phyloP scores from a whole-genome alignment of 1,140 invertebrate species.

The Lerema accius region DNA sequence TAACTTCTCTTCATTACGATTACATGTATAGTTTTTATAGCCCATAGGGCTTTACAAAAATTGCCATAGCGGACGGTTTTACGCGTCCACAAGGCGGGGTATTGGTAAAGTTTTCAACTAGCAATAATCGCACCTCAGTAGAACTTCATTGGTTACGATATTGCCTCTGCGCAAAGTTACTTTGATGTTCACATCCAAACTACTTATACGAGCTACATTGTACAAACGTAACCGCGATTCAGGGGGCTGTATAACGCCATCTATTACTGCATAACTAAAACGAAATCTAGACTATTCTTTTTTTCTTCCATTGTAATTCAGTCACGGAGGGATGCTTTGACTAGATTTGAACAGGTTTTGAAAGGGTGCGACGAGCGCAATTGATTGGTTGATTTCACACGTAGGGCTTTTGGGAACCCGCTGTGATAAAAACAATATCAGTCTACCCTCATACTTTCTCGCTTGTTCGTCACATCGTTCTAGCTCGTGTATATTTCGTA shows the following conservation, averaged over 20 bases:
- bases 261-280: background rate
- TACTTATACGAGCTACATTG: slow-evolving; percentile 2
- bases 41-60: slow-evolving; percentile 19
- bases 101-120: slow-evolving; percentile 97
- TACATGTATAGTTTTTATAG: too few relatives aligned
- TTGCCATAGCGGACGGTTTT: slow-evolving; percentile 23
- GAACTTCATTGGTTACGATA: slow-evolving; percentile 18
- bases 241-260: slow-evolving; percentile 2
- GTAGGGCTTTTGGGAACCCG: background rate
- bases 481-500: too few relatives aligned
- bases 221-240: background rate
- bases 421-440: background rate
- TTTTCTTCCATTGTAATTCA: background rate
- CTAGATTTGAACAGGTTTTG: slow-evolving; percentile 3
- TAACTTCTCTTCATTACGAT: too few relatives aligned
- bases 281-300: background rate
- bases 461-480: too few relatives aligned
- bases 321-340: background rate
- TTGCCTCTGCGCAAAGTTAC: slow-evolving; percentile 18
- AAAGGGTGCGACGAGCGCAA: background rate
- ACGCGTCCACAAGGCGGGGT: slow-evolving; percentile 91
- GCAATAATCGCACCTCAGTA: slow-evolving; percentile 92
- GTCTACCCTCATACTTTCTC: too few relatives aligned
- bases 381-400: slow-evolving; percentile 6
- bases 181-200: background rate